phyloP scores from a whole-genome alignment of 2,113 vertebrate species.

The Pithys albifrons region DNA sequence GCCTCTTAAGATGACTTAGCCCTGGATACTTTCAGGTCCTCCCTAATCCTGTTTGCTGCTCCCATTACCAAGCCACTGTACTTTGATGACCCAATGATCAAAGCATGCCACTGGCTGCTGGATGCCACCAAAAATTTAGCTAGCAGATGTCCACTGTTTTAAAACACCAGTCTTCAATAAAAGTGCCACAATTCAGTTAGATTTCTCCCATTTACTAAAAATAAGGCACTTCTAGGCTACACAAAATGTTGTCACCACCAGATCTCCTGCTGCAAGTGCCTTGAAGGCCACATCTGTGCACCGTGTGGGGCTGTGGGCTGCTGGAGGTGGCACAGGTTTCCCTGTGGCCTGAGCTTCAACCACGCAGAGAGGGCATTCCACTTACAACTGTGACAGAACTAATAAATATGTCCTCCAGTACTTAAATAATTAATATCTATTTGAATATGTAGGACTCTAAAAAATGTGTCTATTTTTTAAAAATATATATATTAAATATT shows the following conservation, averaged over 20 bases:
- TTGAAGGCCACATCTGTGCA: rapidly evolving
- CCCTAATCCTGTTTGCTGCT: background rate
- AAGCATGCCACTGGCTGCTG: background rate
- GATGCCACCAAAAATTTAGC: background rate
- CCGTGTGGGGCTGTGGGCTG: background rate
- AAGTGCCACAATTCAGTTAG: background rate
- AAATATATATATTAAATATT: background rate
- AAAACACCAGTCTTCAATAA: background rate
- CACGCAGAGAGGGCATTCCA: background rate
- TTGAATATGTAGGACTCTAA: background rate
- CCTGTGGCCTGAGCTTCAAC: background rate
- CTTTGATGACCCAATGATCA: background rate
- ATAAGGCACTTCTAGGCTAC: background rate
- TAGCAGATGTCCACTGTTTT: background rate
- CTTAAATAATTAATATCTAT: background rate
- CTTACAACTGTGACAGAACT: background rate
- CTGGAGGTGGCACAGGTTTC: background rate
- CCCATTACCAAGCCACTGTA: background rate
- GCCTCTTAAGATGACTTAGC: background rate
- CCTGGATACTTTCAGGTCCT: background rate
- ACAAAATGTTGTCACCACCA: background rate
- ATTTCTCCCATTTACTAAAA: background rate
- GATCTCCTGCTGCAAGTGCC: background rate
- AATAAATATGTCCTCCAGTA: background rate
- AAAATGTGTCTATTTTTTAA: background rate